Percentiles rank a stretch among this genome's conserved stretches.
Conservation (phyloP, 2,113 vertebrate genomes). For the Orientallactaga bullata region DNA sequence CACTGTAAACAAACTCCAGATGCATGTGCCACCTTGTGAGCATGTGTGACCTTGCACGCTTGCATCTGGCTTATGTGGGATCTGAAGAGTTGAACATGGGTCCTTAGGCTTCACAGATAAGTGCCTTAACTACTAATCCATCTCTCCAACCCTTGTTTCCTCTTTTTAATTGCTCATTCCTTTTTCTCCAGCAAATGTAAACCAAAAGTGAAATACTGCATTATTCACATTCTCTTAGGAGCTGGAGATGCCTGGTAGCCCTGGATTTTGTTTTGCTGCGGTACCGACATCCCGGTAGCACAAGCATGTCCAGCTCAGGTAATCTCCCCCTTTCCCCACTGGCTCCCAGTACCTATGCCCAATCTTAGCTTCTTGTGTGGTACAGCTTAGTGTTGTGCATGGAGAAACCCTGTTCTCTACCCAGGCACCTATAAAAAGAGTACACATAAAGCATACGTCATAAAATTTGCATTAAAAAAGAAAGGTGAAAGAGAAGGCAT, state of each 20-base stretch:
- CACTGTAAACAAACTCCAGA: no score
- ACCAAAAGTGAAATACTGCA: background rate
- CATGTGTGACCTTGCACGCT: no score
- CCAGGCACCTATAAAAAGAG: background rate
- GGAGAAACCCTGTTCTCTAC: background rate
- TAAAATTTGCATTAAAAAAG: background rate
- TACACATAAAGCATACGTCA: background rate
- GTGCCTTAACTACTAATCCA: no score
- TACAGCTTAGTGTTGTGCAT: background rate
- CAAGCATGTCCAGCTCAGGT: rapidly evolving
- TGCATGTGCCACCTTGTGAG: no score
- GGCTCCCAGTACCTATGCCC: background rate
- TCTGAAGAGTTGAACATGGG: no score
- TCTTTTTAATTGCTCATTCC: background rate
- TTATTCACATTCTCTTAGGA: background rate
- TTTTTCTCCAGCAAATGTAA: background rate
- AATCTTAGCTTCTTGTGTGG: background rate
- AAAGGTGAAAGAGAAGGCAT: background rate
- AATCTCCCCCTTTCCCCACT: rapidly evolving
- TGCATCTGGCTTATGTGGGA: no score
- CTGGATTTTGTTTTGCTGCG: background rate
- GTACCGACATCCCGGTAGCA: background rate
- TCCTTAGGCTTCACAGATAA: no score
- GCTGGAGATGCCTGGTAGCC: background rate
- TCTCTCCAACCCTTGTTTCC: no score